Evolutionary conservation across 2,888 invertebrate species (phyloP).

Genomic region (Caenorhabditis japonica): DNA sequence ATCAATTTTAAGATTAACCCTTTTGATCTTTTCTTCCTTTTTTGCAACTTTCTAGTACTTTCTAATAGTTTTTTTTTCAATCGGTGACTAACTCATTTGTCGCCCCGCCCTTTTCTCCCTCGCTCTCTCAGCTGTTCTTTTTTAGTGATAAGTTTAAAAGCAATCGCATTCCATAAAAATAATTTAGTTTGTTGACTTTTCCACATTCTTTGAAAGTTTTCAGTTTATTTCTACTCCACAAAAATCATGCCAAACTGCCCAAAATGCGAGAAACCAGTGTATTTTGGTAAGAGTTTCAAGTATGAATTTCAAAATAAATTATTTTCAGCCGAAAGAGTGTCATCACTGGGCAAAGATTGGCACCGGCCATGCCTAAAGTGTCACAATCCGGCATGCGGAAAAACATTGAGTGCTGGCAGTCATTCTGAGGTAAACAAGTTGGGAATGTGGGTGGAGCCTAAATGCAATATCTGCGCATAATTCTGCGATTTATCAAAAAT

Average conservation of each 20-base stretch:
- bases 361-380: slow-evolving; percentile 83
- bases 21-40: no score
- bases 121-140: slow-evolving; percentile 35
- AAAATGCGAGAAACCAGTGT: slow-evolving; percentile 74
- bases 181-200: slow-evolving; percentile 4
- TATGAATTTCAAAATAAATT: background rate
- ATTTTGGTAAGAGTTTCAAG: slow-evolving; percentile 69
- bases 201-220: slow-evolving; percentile 3
- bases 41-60: no score
- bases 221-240: background rate
- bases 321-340: slow-evolving; percentile 83
- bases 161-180: slow-evolving; percentile 13
- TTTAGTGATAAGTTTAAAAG: slow-evolving; percentile 28
- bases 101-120: slow-evolving; percentile 16
- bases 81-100: slow-evolving; percentile 7
- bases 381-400: slow-evolving; percentile 82
- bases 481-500: no score
- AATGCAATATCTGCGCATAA: no score
- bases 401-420: slow-evolving; percentile 83
- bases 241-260: slow-evolving; percentile 75
- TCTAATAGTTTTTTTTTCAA: background rate
- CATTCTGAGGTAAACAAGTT: slow-evolving; percentile 81
- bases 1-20: slow-evolving; percentile 42
- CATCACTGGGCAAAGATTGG: slow-evolving; percentile 85
- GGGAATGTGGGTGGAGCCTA: background rate